Conservation (phyloP, 1,140 invertebrate species). For the Lepidotrigona ventralis region DNA sequence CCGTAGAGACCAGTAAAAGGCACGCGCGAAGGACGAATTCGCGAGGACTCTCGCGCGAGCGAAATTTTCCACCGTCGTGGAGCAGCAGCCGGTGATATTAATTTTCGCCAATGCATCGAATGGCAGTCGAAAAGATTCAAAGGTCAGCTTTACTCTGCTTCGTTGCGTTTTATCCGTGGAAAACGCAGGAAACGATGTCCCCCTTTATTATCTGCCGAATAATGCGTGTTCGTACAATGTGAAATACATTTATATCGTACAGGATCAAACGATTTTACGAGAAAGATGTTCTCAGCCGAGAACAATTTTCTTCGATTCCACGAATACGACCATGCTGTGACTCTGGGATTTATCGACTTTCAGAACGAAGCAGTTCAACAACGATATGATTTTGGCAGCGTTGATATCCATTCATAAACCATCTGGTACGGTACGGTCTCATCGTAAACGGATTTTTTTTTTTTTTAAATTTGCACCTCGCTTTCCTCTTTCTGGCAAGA, state of each 20-base stretch:
- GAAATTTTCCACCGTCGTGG: no score
- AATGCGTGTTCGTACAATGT: neutral
- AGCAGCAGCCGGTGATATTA: constrained; percentile 5
- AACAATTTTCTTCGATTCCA: constrained; percentile 32
- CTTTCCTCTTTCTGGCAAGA: no score
- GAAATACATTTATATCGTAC: neutral
- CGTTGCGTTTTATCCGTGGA: neutral
- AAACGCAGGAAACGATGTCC: neutral
- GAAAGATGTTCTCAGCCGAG: constrained; percentile 8
- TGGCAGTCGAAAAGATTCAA: neutral
- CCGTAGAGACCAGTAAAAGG: neutral
- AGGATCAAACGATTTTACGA: neutral
- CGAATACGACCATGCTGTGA: neutral
- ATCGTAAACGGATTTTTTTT: no score
- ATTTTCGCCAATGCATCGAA: constrained; percentile 20
- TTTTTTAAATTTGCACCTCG: no score
- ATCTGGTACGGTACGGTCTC: no score
- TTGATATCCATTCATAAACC: no score
- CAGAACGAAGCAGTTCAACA: neutral
- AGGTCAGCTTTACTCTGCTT: neutral
- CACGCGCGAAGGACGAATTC: no score
- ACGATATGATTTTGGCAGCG: no score
- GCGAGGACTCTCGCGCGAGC: no score
- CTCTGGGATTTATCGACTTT: constrained; percentile 19
- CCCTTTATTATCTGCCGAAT: neutral